These are phyloP conservation scores for Fopius arisanus DNA, from an alignment of 1,140 invertebrate genomes.

Conservation along the genomic window DNA sequence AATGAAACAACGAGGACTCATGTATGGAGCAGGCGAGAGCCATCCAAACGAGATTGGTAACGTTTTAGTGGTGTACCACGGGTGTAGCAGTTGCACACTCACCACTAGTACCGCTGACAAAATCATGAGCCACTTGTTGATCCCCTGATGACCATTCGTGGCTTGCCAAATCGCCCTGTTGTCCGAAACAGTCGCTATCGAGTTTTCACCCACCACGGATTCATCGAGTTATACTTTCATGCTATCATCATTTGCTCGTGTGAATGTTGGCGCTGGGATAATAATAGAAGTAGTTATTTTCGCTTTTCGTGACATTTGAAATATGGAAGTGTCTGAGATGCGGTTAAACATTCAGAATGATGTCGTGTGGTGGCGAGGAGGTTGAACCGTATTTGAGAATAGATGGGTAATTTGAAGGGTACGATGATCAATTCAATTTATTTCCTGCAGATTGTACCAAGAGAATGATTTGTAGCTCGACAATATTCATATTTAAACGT, in stretches of 20 bases:
- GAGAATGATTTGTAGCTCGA: background rate
- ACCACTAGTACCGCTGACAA: constrained; percentile 48
- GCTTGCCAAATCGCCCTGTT: background rate
- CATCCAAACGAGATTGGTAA: constrained; percentile 34
- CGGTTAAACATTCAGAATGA: background rate
- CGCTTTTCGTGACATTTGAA: background rate
- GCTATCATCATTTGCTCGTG: background rate
- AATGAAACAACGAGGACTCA: background rate
- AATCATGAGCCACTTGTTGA: constrained; percentile 63
- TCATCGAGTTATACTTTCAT: background rate
- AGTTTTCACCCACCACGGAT: background rate
- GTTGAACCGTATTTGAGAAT: background rate
- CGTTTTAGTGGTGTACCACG: constrained; percentile 37
- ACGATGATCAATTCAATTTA: background rate
- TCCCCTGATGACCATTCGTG: constrained; percentile 46
- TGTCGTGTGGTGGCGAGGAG: background rate
- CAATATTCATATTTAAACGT: background rate
- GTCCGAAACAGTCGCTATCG: background rate
- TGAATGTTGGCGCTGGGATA: background rate
- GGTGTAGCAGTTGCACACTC: constrained; percentile 26
- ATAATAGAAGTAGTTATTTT: background rate
- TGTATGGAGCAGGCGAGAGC: background rate
- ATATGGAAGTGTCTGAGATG: background rate
- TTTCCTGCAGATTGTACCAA: background rate
- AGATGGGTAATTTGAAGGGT: background rate